phyloP scores from a whole-genome alignment of 2,888 invertebrate genomes.

The Strigamia transsilvanica region DNA sequence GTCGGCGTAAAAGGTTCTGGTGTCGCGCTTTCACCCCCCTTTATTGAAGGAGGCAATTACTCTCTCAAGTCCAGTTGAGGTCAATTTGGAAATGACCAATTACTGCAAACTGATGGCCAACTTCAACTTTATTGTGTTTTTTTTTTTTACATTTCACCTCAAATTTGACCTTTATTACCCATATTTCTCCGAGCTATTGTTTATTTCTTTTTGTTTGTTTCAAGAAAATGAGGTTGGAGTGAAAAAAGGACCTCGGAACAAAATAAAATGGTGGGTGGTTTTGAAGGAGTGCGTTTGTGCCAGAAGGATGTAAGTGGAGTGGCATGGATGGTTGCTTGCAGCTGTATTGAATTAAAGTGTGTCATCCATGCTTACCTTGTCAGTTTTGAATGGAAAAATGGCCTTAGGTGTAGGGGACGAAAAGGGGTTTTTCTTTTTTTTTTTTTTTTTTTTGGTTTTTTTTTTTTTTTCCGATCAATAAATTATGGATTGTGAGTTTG shows the following conservation, averaged over 20 bases:
- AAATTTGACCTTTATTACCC: too few relatives aligned
- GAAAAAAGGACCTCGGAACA: not conserved
- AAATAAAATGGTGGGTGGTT: not conserved
- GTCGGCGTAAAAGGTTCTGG: too few relatives aligned
- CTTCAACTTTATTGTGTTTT: too few relatives aligned
- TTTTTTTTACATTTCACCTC: too few relatives aligned
- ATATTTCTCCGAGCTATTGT: not conserved
- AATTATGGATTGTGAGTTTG: not conserved
- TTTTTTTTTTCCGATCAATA: not conserved
- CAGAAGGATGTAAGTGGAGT: not conserved
- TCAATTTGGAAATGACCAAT: constrained; percentile 12
- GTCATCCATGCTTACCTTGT: constrained; percentile 4
- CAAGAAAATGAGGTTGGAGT: not conserved
- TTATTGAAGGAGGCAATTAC: too few relatives aligned
- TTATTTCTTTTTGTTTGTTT: not conserved
- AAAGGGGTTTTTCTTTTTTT: not conserved
- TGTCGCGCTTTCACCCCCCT: too few relatives aligned
- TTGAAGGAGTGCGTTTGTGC: not conserved
- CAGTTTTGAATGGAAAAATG: constrained; percentile 9
- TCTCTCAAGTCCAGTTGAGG: not conserved
- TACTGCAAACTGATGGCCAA: not conserved
- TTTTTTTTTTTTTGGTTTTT: not conserved
- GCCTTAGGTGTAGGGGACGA: not conserved
- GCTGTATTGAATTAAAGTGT: constrained; percentile 14
- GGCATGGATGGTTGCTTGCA: constrained; percentile 8